These are phyloP conservation scores for Leptinotarsa undecemlineata DNA, from an alignment of 1,140 invertebrate genomes.

Conservation along the genomic window DNA sequence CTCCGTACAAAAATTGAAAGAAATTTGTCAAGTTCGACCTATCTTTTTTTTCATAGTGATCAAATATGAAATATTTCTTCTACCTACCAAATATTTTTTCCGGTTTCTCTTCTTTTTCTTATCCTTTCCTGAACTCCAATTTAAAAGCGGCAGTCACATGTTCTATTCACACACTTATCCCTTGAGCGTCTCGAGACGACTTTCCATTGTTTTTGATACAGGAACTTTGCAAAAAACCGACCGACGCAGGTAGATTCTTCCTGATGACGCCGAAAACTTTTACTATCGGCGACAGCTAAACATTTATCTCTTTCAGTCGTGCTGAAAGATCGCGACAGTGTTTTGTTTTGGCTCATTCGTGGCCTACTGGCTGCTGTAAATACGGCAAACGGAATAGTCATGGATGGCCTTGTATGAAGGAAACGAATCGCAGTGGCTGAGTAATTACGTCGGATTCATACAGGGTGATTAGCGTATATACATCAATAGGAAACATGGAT, in stretches of 20 bases:
- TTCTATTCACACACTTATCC: not conserved
- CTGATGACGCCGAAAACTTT: not conserved
- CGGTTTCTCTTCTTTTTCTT: too few relatives aligned
- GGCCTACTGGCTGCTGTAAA: conserved; percentile 4
- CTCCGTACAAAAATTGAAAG: too few relatives aligned
- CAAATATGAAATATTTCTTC: too few relatives aligned
- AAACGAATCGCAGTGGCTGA: not conserved
- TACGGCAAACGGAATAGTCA: not conserved
- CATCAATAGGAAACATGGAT: not conserved
- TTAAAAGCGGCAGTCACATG: not conserved
- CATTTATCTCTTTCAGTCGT: not conserved
- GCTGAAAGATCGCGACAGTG: not conserved
- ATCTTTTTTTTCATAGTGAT: too few relatives aligned
- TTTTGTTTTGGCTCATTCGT: not conserved
- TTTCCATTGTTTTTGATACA: not conserved
- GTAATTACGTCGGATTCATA: not conserved
- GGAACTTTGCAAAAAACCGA: not conserved
- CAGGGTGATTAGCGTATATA: not conserved
- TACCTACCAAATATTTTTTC: too few relatives aligned
- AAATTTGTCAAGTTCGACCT: too few relatives aligned
- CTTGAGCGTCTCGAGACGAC: not conserved
- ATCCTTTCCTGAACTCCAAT: too few relatives aligned
- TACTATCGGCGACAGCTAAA: not conserved
- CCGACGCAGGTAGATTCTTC: not conserved
- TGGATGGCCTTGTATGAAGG: not conserved